Percentiles rank a stretch among this genome's conserved stretches.
phyloP scores from a whole-genome alignment of 2,797 vertebrate species.

The Argya squamiceps region DNA sequence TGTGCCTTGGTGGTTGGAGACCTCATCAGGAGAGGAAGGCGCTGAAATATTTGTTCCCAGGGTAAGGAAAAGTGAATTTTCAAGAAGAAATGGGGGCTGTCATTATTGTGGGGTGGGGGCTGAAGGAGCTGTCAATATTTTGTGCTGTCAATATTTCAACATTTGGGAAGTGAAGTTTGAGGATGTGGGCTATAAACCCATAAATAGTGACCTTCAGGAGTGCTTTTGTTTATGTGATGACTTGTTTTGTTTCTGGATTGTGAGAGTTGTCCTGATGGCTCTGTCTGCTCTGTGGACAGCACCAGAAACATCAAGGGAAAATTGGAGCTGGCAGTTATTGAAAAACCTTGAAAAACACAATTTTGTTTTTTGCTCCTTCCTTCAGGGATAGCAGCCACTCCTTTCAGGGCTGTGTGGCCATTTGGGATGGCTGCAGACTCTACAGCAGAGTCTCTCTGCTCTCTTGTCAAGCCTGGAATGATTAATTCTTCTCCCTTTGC shows the following conservation, averaged over 20 bases:
- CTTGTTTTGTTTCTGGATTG: background rate
- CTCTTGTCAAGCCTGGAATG: background rate
- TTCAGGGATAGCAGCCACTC: background rate
- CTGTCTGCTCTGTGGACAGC: background rate
- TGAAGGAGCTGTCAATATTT: background rate
- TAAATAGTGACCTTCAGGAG: background rate
- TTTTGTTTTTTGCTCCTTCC: background rate
- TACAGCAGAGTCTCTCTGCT: background rate
- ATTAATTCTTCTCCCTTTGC: background rate
- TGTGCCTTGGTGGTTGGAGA: background rate
- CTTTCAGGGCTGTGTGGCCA: background rate
- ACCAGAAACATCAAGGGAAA: background rate
- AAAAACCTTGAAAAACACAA: background rate
- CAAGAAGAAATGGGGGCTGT: background rate
- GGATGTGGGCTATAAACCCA: background rate
- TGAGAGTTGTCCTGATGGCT: background rate
- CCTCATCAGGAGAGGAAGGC: background rate
- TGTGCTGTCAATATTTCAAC: too few relatives aligned
- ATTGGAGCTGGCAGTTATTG: background rate
- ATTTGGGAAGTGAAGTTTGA: background rate
- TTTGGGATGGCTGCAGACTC: background rate
- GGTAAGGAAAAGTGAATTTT: background rate
- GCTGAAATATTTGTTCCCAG: background rate
- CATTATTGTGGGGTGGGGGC: background rate
- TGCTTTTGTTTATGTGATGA: background rate